Evolutionary conservation across 2,797 vertebrate species (phyloP).

Genomic region (Catostomus latipinnis): DNA sequence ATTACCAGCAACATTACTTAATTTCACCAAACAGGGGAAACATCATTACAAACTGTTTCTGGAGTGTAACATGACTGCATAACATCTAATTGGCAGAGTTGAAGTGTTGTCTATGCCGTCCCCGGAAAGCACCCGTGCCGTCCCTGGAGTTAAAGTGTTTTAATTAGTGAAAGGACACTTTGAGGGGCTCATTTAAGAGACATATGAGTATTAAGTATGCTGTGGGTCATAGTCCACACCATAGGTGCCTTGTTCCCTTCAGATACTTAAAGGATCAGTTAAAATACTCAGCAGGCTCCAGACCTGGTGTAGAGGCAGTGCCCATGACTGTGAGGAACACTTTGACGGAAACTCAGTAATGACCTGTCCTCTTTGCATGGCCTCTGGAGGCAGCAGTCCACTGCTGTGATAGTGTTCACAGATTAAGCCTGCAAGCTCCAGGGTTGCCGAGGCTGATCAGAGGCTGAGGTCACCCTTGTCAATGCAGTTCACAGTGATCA

Average conservation of each 20-base stretch:
- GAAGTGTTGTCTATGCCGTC: too few relatives aligned
- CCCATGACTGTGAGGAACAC: slow-evolving; percentile 55
- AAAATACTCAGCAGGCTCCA: slow-evolving; percentile 70
- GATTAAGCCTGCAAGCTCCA: slow-evolving; percentile 70
- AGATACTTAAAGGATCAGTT: slow-evolving; percentile 62
- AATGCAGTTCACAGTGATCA: slow-evolving; percentile 63
- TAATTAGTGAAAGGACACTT: slow-evolving; percentile 70
- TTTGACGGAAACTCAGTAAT: slow-evolving; percentile 76
- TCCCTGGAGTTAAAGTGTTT: slow-evolving; percentile 54
- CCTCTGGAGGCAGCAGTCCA: slow-evolving; percentile 68
- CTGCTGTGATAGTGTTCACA: slow-evolving; percentile 67
- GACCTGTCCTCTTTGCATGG: slow-evolving; percentile 73
- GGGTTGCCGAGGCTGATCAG: slow-evolving; percentile 58
- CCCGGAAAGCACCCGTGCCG: too few relatives aligned
- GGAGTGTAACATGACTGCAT: slow-evolving; percentile 40
- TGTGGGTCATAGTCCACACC: slow-evolving; percentile 42
- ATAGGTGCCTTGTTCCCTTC: slow-evolving; percentile 43
- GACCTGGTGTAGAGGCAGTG: slow-evolving; percentile 61
- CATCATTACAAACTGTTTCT: slow-evolving; percentile 48
- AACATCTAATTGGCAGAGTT: too few relatives aligned
- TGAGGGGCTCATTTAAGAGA: slow-evolving; percentile 70
- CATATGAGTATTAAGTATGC: slow-evolving; percentile 52
- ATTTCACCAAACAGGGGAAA: slow-evolving; percentile 42
- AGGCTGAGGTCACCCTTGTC: slow-evolving; percentile 73
- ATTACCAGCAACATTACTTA: slow-evolving; percentile 34